Base-by-base conservation (phyloP, 1,140 invertebrate species). In the Acromyrmex charruanus region DNA sequence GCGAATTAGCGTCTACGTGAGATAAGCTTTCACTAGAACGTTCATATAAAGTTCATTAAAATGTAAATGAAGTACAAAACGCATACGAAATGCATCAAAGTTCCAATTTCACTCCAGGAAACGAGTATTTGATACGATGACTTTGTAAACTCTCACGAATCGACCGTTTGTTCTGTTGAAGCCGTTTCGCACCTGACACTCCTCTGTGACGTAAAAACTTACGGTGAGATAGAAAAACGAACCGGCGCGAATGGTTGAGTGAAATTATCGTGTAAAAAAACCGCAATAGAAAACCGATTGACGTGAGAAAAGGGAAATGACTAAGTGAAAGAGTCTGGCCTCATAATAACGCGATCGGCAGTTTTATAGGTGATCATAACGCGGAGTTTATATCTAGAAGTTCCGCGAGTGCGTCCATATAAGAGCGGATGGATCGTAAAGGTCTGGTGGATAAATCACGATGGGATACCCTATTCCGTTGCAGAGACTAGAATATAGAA, bases 31-130 rank as follows among this genome's bases (percentile, higher is more conserved):
- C 28, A 31, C 3, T 44, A 49, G 55, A 25, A 10, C n/a, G 10
- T 74, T 53, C 28, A 28, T 53, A 58, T 72, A 59, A 71, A 25
- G 25, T 25, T 25, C 25, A 89, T 87, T 59, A 68, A 89, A 79
- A 89, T 84, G 88, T 68, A 89, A 89, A 87, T 84, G 66, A 69
- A 59, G 44, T 49, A 63, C 25, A 61, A 75, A 75, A 86, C 53
- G 55, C 53, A 12, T 59, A 16, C 14, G 31, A 10, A 44, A 12
- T 31, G 28, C 65, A 58, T 21, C 61, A 12, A 35, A n/a, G 16
- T 74, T 74, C 18, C 55, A 68, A 84, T 90, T 84, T 90, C 79
- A 74, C 66, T 81, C 63, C 28, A 18, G 21, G 0, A 51, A 4
- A n/a, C 12, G 74, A 85, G 55, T 66, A 68, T 63, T 82, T 79